Conservation (phyloP, 2,888 invertebrate genomes). For the Gasteruption jaculator region DNA sequence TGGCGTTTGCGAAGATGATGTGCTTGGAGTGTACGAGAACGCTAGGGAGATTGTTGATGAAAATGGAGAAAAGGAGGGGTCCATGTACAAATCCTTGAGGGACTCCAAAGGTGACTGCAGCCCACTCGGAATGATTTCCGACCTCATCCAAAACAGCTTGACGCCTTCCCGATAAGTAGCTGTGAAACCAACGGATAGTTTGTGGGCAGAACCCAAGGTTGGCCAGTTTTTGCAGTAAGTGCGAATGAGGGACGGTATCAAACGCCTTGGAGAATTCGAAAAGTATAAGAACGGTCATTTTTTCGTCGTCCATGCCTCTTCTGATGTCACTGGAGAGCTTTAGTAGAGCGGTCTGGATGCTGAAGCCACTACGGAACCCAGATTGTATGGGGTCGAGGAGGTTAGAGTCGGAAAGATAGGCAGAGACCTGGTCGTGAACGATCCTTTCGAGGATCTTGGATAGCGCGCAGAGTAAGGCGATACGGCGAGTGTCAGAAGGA, state of each 20-base stretch:
- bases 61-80: too few species aligned
- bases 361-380: too few species aligned
- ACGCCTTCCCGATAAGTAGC: background rate
- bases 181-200: background rate
- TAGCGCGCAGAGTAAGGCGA: too few species aligned
- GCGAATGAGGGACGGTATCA: too few species aligned
- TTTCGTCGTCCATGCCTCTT: conserved; percentile 1
- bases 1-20: too few species aligned
- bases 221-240: background rate
- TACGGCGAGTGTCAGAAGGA: too few species aligned
- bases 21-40: background rate
- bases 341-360: background rate
- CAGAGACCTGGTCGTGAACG: background rate
- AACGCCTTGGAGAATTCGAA: too few species aligned
- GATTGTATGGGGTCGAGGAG: too few species aligned
- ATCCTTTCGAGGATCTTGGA: conserved; percentile 2
- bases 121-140: background rate
- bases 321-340: conserved; percentile 3
- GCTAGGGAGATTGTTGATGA: background rate
- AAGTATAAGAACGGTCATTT: conserved; percentile 7
- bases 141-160: background rate
- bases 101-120: background rate
- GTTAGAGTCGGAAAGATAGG: too few species aligned
- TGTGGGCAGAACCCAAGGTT: background rate
- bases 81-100: conserved; percentile 4